phyloP scores from a whole-genome alignment of 2,888 invertebrate species.

The Trisateles emortualis region DNA sequence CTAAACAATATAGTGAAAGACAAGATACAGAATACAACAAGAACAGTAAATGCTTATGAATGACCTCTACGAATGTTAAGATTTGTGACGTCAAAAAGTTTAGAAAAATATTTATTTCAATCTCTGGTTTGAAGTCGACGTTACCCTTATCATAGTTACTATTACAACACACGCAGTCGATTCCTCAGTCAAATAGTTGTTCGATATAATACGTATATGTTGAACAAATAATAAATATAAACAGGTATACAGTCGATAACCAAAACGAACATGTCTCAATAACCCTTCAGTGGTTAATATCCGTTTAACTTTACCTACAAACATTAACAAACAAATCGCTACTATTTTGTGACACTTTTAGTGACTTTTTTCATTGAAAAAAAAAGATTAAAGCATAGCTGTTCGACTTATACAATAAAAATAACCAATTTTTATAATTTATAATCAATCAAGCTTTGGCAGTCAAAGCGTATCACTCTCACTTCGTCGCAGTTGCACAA shows the following conservation, averaged over 20 bases:
- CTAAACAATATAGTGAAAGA: constrained; percentile 50
- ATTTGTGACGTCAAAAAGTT: constrained; percentile 82
- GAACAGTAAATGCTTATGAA: constrained; percentile 77
- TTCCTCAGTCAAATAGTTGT: constrained; percentile 77
- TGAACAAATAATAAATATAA: constrained; percentile 15
- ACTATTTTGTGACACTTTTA: constrained; percentile 71
- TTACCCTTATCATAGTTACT: constrained; percentile 73
- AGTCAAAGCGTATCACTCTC: constrained; percentile 62
- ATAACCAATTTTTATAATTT: constrained; percentile 37
- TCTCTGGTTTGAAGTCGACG: constrained; percentile 74
- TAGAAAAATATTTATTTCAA: constrained; percentile 84
- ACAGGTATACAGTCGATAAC: too few relatives aligned
- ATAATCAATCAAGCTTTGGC: constrained; percentile 65
- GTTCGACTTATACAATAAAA: constrained; percentile 45
- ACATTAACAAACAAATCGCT: constrained; percentile 37
- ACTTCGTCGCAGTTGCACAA: constrained; percentile 45
- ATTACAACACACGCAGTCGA: constrained; percentile 74
- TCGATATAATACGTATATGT: constrained; percentile 55
- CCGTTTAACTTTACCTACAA: background rate
- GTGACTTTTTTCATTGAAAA: constrained; percentile 72
- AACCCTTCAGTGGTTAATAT: background rate
- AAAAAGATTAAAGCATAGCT: constrained; percentile 56
- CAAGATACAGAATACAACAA: constrained; percentile 63
- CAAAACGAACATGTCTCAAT: constrained; percentile 15
- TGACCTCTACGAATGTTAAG: constrained; percentile 64